These are phyloP conservation scores for Phortica magna DNA, from an alignment of 2,888 invertebrate species.

Conservation along the genomic window DNA sequence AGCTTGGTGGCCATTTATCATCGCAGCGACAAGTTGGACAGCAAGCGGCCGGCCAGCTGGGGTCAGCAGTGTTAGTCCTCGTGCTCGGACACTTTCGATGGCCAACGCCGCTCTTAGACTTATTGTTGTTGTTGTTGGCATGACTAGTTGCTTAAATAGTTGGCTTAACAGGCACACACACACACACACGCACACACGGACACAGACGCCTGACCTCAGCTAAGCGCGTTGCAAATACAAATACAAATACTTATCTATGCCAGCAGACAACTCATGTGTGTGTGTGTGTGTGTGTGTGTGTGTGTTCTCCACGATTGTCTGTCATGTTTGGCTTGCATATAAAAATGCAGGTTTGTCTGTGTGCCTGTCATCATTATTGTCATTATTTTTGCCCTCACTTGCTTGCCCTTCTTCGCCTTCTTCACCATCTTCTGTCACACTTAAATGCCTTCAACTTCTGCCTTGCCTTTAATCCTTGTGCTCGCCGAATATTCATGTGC, in stretches of 20 bases:
- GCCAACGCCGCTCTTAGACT: too few relatives aligned
- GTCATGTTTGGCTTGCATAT: constrained; percentile 27
- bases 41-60: constrained; percentile 70
- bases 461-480: constrained; percentile 1
- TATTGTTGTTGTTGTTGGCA: too few relatives aligned
- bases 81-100: not conserved
- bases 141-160: not conserved
- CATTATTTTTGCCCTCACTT: too few relatives aligned
- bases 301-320: not conserved
- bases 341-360: constrained; percentile 10
- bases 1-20: constrained; percentile 73
- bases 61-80: constrained; percentile 60
- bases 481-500: constrained; percentile 13
- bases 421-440: too few relatives aligned
- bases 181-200: constrained; percentile 8
- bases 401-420: too few relatives aligned
- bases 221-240: constrained; percentile 11
- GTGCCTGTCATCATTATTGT: not conserved
- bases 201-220: too few relatives aligned
- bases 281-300: not conserved
- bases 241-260: not conserved
- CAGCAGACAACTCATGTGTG: not conserved
- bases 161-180: constrained; percentile 10
- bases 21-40: constrained; percentile 73
- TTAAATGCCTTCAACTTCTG: too few relatives aligned